These are phyloP conservation scores for Thinocorus orbignyianus DNA, from an alignment of 2,113 vertebrate genomes.

Conservation along the genomic window DNA sequence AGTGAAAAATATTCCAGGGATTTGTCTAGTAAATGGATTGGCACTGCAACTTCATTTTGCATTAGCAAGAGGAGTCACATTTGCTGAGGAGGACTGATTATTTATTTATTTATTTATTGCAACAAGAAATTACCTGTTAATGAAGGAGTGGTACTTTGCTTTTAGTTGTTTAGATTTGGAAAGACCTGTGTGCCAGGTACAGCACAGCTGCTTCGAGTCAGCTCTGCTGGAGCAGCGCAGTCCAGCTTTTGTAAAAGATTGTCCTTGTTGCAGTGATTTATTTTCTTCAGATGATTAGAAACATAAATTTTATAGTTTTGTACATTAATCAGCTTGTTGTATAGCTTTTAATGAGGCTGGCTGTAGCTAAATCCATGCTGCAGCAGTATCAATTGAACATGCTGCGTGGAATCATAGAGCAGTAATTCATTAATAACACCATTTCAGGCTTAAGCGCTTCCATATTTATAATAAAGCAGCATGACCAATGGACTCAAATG, in stretches of 20 bases:
- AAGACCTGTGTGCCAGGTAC: not conserved
- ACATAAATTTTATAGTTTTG: not conserved
- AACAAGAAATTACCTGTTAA: not conserved
- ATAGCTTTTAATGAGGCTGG: constrained; percentile 40
- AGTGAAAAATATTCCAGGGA: not conserved
- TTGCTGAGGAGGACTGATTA: not conserved
- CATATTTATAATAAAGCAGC: constrained; percentile 31
- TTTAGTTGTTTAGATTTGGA: not conserved
- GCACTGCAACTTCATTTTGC: not conserved
- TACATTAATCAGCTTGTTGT: not conserved
- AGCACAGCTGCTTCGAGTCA: not conserved
- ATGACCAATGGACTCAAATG: not conserved
- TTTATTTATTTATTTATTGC: not conserved
- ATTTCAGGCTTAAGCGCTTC: constrained; percentile 4
- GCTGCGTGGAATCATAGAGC: constrained; percentile 34
- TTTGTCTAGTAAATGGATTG: not conserved
- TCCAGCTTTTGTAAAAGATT: not conserved
- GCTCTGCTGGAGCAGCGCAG: not conserved
- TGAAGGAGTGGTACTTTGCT: not conserved
- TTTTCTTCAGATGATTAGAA: not conserved
- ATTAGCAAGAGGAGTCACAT: not conserved
- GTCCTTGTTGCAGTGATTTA: not conserved
- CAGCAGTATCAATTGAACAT: constrained; percentile 40
- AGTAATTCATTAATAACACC: constrained; percentile 54
- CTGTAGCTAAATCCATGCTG: constrained; percentile 39